phyloP scores from a whole-genome alignment of 2,888 invertebrate species.

The Ganaspis brasiliensis region DNA sequence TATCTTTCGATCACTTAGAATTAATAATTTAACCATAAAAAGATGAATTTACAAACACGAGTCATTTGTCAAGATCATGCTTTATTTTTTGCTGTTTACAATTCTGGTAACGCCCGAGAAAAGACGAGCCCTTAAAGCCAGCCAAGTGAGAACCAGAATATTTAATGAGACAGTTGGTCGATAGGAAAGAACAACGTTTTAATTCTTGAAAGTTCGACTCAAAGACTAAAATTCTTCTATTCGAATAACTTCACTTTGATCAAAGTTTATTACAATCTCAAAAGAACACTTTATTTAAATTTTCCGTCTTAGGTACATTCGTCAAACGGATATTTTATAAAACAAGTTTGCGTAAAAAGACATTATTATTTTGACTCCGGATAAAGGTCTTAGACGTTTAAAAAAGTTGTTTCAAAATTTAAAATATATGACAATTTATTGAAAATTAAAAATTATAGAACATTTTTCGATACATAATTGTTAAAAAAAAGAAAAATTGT shows the following conservation, averaged over 20 bases:
- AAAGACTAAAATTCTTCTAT: conserved; percentile 12
- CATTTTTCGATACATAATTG: too few relatives aligned
- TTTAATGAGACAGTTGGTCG: conserved; percentile 29
- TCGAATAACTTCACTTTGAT: conserved; percentile 29
- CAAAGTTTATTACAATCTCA: conserved; percentile 4
- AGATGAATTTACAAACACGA: conserved; percentile 1
- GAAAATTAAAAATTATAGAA: too few relatives aligned
- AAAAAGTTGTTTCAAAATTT: too few relatives aligned
- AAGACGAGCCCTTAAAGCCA: conserved; percentile 31
- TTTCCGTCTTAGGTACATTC: neutral
- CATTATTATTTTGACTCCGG: too few relatives aligned
- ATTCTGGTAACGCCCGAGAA: neutral
- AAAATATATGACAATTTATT: too few relatives aligned
- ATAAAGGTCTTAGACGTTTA: too few relatives aligned
- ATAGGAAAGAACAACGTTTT: conserved; percentile 22
- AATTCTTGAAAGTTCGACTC: conserved; percentile 20
- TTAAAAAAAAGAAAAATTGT: too few relatives aligned
- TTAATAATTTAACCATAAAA: neutral
- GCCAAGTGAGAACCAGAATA: conserved; percentile 20
- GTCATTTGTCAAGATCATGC: conserved; percentile 19
- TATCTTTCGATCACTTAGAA: too few relatives aligned
- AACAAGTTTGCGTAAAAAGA: too few relatives aligned
- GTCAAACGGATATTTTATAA: neutral
- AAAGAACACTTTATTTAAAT: conserved; percentile 4
- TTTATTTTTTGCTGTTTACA: conserved; percentile 11